Evolutionary conservation across 35 echinoderm and acorn worm genomes (phyloP).

Genomic region (Ophioderma brevispina): DNA sequence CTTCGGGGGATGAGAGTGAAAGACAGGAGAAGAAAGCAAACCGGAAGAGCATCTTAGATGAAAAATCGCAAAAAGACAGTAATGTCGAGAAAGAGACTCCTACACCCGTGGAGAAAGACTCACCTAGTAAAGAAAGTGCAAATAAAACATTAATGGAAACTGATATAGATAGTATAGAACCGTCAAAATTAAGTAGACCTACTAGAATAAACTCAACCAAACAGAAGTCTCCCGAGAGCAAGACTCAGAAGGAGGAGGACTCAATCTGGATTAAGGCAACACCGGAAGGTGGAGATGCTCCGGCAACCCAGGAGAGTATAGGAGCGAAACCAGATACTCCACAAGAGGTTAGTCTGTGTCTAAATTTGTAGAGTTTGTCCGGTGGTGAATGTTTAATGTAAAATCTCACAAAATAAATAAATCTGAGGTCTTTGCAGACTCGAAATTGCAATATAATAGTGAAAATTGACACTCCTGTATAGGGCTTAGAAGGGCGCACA

Average conservation of each 20-base stretch:
- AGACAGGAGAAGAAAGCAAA: slow-evolving; percentile 34
- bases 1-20: slow-evolving; percentile 43
- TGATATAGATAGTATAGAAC: not conserved
- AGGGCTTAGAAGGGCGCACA: too few species aligned
- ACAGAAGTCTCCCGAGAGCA: not conserved
- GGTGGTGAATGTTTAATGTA: too few species aligned
- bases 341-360: not conserved
- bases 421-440: too few species aligned
- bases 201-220: not conserved
- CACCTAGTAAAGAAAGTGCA: not conserved
- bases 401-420: too few species aligned
- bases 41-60: not conserved
- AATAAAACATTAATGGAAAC: not conserved
- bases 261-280: not conserved
- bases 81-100: not conserved
- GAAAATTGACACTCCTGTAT: too few species aligned
- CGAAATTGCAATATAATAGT: too few species aligned
- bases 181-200: not conserved
- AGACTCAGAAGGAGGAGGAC: not conserved
- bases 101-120: not conserved
- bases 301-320: not conserved
- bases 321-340: not conserved
- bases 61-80: not conserved
- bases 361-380: too few species aligned
- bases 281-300: not conserved